phyloP scores from a whole-genome alignment of 2,888 invertebrate species.

The Tromatobia lineatoria region DNA sequence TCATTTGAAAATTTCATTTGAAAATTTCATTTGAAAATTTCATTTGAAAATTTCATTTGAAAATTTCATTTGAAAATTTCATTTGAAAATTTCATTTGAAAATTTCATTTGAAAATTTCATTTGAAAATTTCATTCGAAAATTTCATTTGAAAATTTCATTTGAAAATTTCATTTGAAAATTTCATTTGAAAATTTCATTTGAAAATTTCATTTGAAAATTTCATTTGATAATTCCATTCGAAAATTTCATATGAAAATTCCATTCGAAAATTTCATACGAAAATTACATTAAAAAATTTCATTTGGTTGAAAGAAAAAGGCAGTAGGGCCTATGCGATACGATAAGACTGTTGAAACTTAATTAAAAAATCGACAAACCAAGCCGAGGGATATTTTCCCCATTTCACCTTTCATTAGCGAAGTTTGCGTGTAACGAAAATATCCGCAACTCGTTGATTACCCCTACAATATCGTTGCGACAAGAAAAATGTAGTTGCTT shows the following conservation, averaged over 20 bases:
- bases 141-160: no score
- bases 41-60: not conserved
- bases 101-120: no score
- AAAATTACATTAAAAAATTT: not conserved
- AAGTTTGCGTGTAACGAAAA: not conserved
- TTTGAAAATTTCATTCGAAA: no score
- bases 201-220: no score
- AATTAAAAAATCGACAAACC: not conserved
- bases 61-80: not conserved
- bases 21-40: not conserved
- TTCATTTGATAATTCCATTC: no score
- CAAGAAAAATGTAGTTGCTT: not conserved
- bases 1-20: no score
- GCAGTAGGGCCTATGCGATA: no score
- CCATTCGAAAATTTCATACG: not conserved
- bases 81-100: no score
- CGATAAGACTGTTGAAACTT: conserved; percentile 9
- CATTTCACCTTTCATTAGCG: not conserved
- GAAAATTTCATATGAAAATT: not conserved
- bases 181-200: not conserved
- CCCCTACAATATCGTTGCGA: not conserved
- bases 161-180: no score
- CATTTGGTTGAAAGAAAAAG: no score
- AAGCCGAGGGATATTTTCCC: no score
- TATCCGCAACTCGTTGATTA: not conserved